phyloP scores from a whole-genome alignment of 1,140 invertebrate genomes.

The Zaprionus africanus region DNA sequence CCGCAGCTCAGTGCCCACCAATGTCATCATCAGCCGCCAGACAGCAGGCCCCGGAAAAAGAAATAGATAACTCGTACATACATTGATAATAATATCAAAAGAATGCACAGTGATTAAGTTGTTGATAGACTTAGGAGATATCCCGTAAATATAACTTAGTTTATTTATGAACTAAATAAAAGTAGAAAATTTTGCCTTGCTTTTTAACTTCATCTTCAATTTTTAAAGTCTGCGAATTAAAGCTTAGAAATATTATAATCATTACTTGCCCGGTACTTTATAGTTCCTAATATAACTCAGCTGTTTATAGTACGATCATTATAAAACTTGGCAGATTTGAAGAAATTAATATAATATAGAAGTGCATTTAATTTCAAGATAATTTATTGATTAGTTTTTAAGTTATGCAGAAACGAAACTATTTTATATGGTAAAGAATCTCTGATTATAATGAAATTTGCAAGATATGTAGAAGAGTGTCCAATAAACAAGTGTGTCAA shows the following conservation, averaged over 20 bases:
- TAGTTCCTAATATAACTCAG: not conserved
- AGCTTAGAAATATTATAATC: no score
- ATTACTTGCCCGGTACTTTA: no score
- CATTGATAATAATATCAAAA: slow-evolving; percentile 69
- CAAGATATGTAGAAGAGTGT: not conserved
- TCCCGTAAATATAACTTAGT: not conserved
- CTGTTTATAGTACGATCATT: not conserved
- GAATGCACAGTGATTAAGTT: not conserved
- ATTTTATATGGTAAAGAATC: not conserved
- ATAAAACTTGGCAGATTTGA: not conserved
- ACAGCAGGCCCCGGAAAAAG: slow-evolving; percentile 17
- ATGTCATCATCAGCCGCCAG: slow-evolving; percentile 76
- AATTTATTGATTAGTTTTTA: not conserved
- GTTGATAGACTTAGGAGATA: slow-evolving; percentile 9
- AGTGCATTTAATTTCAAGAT: not conserved
- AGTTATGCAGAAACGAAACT: not conserved
- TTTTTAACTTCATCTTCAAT: no score
- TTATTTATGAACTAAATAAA: no score
- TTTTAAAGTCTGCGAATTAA: no score
- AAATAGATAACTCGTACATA: slow-evolving; percentile 21
- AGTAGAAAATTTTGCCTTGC: no score
- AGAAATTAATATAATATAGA: not conserved
- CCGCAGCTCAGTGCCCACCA: slow-evolving; percentile 65
- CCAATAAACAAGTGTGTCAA: not conserved
- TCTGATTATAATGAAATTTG: not conserved